A percentile compares a stretch with the other conserved stretches of the same genome.
These are phyloP conservation scores for Platycheirus albimanus DNA, from an alignment of 2,888 invertebrate species.

Conservation along the genomic window DNA sequence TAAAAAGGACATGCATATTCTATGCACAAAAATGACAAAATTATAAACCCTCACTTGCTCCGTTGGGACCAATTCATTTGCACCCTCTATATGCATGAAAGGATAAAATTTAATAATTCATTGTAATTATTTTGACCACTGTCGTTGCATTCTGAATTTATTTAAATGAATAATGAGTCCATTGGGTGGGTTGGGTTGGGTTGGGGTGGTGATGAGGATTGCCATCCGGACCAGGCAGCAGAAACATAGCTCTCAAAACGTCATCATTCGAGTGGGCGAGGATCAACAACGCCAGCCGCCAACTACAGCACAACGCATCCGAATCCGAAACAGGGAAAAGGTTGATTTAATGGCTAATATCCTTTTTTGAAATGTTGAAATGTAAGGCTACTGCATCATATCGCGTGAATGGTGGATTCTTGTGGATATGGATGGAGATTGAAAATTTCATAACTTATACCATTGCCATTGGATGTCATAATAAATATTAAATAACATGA, in stretches of 20 bases:
- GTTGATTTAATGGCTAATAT: conserved; percentile 42
- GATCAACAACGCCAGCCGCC: conserved; percentile 36
- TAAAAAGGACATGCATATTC: no score
- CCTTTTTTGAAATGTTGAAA: conserved; percentile 22
- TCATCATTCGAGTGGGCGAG: neutral
- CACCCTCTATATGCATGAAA: conserved; percentile 54
- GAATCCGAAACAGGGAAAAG: neutral
- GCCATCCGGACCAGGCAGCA: no score
- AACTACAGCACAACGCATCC: no score
- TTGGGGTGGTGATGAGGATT: no score
- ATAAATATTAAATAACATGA: conserved; percentile 64
- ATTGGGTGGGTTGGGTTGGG: conserved; percentile 8
- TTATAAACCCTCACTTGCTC: conserved; percentile 25
- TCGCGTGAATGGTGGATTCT: no score
- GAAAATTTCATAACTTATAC: conserved; percentile 45
- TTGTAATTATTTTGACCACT: conserved; percentile 67
- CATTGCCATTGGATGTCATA: conserved; percentile 27
- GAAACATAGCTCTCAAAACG: neutral
- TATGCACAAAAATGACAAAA: conserved; percentile 26
- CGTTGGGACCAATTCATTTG: conserved; percentile 53
- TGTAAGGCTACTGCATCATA: neutral
- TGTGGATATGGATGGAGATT: conserved; percentile 11
- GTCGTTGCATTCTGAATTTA: conserved; percentile 48
- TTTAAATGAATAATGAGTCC: conserved; percentile 71
- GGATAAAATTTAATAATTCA: conserved; percentile 71